Base-by-base conservation (phyloP, 2,888 invertebrate species). In the Linyphia triangularis region DNA sequence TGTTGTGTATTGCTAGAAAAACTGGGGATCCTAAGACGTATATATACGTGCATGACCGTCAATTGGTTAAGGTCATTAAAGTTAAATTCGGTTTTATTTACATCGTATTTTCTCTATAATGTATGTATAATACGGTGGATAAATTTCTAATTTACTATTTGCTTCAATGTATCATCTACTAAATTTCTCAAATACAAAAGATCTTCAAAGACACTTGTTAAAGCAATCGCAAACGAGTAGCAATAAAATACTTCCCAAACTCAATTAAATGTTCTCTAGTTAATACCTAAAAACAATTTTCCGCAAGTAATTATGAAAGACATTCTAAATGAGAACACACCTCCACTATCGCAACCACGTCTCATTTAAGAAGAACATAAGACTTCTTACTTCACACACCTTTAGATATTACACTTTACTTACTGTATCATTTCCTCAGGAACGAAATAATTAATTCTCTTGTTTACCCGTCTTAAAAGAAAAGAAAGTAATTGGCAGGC, bases 361-460 rank as follows among this genome's bases (percentile, higher is more conserved):
- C 2, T 43, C 9, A 13, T 43, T 43, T 16, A 43, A 16, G n/a
- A n/a, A 9, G 43, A 9, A 13, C 16, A 9, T 16, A 43, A 10
- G 16, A 26, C 22, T 24, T 63, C 24, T 63, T 43, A 16, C 43
- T 63, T 63, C 28, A 9, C 26, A 24, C 16, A 16, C 26, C 26
- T 63, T n/a, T 26, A 63, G 10, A 63, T 63, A 24, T 26, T 13
- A 30, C 19, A 22, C 19, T 59, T 75, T 61, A 61, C 33, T 77
- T 6, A 63, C 37, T 61, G 37, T 22, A 24, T 24, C 63, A 24
- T 61, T 77, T 40, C 61, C 24, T 24, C 6, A 37, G 22, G 7
- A 77, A 61, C 9, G 24, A 63, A 19, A 37, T 37, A 77, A 77
- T 63, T 77, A 61, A 73, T 77, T 77, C 37, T 24, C 2, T 22